Percentiles rank a stretch among this genome's conserved stretches.
Conservation (phyloP, 2,888 invertebrate species). For the Tridacna crocea region DNA sequence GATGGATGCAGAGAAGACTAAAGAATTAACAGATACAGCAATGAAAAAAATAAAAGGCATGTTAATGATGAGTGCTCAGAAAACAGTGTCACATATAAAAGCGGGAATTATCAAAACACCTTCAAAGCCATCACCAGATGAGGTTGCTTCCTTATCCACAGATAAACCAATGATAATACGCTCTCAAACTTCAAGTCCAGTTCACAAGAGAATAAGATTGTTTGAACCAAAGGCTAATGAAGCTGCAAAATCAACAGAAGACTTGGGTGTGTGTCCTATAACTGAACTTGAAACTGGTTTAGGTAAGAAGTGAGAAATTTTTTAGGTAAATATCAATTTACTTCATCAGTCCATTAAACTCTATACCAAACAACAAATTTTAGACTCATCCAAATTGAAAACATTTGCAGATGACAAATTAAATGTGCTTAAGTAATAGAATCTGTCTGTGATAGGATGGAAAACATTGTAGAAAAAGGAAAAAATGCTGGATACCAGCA, state of each 20-base stretch:
- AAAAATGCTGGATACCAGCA: too few species aligned
- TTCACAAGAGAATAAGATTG: slow-evolving; percentile 39
- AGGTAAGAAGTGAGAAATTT: too few species aligned
- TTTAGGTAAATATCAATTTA: too few species aligned
- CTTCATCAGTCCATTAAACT: too few species aligned
- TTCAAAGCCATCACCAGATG: slow-evolving; percentile 35
- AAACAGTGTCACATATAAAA: slow-evolving; percentile 33
- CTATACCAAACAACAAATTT: too few species aligned
- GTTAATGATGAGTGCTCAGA: slow-evolving; percentile 41
- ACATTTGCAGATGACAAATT: too few species aligned
- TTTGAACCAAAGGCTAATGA: slow-evolving; percentile 4
- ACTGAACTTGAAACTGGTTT: not conserved
- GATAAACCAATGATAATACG: not conserved
- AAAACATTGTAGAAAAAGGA: too few species aligned
- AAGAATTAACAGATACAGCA: slow-evolving; percentile 34
- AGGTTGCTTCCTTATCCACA: not conserved
- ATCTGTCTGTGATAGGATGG: too few species aligned
- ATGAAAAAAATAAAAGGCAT: slow-evolving; percentile 42
- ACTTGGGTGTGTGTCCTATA: not conserved
- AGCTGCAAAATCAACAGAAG: not conserved
- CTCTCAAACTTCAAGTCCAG: slow-evolving; percentile 31
- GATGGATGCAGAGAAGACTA: slow-evolving; percentile 33
- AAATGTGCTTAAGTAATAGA: too few species aligned
- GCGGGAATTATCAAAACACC: slow-evolving; percentile 44
- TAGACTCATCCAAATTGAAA: too few species aligned